phyloP scores from a whole-genome alignment of 2,113 vertebrate genomes.

The Sterrhoptilus dennistouni region DNA sequence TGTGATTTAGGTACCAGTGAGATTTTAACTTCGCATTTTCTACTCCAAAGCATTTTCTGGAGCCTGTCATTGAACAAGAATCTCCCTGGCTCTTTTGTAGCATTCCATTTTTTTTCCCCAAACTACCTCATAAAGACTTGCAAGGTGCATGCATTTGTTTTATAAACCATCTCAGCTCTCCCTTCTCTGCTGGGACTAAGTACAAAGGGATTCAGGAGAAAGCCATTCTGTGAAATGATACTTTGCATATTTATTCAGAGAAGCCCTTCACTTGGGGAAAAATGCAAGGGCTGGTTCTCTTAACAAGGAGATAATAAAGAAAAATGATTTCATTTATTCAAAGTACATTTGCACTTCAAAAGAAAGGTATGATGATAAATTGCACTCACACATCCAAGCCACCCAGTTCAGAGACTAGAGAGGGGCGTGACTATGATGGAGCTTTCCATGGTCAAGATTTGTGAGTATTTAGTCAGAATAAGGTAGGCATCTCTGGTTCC shows the following conservation, averaged over 20 bases:
- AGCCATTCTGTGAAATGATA: background rate
- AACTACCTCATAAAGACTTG: background rate
- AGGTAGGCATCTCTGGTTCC: background rate
- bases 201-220: background rate
- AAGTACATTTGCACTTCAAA: background rate
- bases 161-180: conserved; percentile 1
- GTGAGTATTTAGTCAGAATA: background rate
- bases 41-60: background rate
- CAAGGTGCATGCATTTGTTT: background rate
- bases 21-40: background rate
- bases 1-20: background rate
- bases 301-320: conserved; percentile 42
- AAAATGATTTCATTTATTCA: conserved; percentile 22
- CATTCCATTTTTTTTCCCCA: background rate
- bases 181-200: background rate
- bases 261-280: background rate
- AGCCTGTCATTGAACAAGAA: background rate
- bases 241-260: conserved; percentile 23
- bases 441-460: background rate
- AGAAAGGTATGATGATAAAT: conserved; percentile 19
- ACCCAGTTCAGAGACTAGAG: background rate
- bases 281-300: background rate
- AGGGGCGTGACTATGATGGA: background rate
- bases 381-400: background rate
- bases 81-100: background rate